These are phyloP conservation scores for Halcyon badia DNA, from an alignment of 2,797 vertebrate species.

Conservation along the genomic window DNA sequence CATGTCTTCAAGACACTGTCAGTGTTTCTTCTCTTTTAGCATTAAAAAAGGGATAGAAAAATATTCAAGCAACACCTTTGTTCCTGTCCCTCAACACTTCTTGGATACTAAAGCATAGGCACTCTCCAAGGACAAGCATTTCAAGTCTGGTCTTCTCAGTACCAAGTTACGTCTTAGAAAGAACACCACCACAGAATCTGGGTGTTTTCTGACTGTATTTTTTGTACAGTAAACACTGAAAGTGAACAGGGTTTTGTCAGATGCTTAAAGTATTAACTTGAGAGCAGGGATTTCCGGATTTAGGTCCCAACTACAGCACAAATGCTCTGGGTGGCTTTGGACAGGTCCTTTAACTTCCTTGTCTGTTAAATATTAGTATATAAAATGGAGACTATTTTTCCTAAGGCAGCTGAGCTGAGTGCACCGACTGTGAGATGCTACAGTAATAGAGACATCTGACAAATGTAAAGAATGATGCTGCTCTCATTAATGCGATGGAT, in stretches of 20 bases:
- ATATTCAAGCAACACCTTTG: background rate
- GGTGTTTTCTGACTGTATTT: background rate
- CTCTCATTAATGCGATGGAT: conserved; percentile 38
- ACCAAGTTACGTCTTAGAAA: background rate
- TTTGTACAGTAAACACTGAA: background rate
- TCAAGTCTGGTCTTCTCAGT: background rate
- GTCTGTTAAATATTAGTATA: background rate
- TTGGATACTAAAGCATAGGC: background rate
- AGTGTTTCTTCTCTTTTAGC: background rate
- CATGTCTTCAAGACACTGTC: background rate
- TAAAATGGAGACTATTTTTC: conserved; percentile 18
- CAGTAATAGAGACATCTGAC: conserved; percentile 13
- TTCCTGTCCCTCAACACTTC: background rate
- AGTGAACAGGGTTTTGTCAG: background rate
- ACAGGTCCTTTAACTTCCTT: background rate
- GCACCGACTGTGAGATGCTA: background rate
- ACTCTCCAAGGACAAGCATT: background rate
- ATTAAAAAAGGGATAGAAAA: background rate
- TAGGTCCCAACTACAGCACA: background rate
- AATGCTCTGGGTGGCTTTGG: background rate
- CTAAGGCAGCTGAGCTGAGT: conserved; percentile 5
- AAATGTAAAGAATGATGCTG: conserved; percentile 5
- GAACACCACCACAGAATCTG: background rate
- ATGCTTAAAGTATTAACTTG: background rate
- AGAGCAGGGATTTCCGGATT: background rate